phyloP scores from a whole-genome alignment of 2,113 vertebrate species.

The Amphiprion ocellaris region DNA sequence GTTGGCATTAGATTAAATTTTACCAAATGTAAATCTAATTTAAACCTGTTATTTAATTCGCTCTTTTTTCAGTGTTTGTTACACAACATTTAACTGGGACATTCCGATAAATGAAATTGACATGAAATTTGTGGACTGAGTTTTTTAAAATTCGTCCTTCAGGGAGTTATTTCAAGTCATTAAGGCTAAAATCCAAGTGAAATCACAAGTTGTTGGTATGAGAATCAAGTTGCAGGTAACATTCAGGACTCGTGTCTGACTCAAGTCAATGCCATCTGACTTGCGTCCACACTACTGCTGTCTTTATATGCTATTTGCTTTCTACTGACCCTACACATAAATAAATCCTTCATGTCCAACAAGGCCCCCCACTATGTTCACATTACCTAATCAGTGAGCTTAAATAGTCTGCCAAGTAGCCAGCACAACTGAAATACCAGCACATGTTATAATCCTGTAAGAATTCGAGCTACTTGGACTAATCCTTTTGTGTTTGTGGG shows the following conservation, averaged over 20 bases:
- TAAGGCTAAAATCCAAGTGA: background rate
- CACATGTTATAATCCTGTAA: conserved; percentile 63
- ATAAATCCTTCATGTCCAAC: conserved; percentile 28
- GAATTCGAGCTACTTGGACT: conserved; percentile 56
- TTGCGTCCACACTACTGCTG: background rate
- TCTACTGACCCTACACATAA: conserved; percentile 2
- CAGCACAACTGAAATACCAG: conserved; percentile 63
- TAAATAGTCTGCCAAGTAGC: conserved; percentile 51
- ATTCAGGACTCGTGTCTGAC: background rate
- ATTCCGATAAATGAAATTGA: background rate
- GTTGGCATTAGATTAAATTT: background rate
- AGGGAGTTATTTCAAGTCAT: background rate
- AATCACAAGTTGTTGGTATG: background rate
- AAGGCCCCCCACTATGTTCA: conserved; percentile 40
- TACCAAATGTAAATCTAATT: background rate
- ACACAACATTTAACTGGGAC: background rate
- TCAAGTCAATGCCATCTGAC: background rate
- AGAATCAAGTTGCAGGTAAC: background rate
- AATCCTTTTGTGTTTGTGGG: conserved; percentile 65
- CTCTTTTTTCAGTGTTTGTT: background rate
- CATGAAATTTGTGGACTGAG: background rate
- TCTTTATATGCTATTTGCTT: background rate
- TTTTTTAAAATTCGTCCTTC: too few relatives aligned
- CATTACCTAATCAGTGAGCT: conserved; percentile 58
- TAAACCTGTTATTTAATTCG: background rate